A percentile compares a stretch with the other conserved stretches of the same genome.
These are phyloP conservation scores for Drosophila incognita DNA, from an alignment of 2,888 invertebrate species.

Conservation along the genomic window DNA sequence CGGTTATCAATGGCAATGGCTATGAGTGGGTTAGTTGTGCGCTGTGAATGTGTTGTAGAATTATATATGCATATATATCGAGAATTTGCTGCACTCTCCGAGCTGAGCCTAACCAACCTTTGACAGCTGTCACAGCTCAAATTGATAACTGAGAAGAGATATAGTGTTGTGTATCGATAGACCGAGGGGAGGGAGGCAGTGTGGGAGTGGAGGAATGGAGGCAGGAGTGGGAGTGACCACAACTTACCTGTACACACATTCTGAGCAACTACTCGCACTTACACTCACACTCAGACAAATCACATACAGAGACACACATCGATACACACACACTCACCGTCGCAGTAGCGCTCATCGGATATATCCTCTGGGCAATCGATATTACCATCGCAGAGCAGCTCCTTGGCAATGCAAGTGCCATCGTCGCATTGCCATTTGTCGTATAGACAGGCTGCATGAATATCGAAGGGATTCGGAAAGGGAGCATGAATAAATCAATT, in stretches of 20 bases:
- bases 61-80: not conserved
- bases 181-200: not conserved
- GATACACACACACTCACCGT: conserved; percentile 75
- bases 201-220: not conserved
- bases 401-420: conserved; percentile 88
- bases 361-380: conserved; percentile 90
- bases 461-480: not conserved
- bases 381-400: conserved; percentile 88
- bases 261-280: conserved; percentile 15
- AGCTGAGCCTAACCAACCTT: conserved; percentile 7
- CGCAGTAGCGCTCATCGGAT: conserved; percentile 90
- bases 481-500: not conserved
- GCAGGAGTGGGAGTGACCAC: not conserved
- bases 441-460: conserved; percentile 87
- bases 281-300: conserved; percentile 6
- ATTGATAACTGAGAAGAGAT: conserved; percentile 32
- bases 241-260: conserved; percentile 35
- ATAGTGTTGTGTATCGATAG: conserved; percentile 29
- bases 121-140: conserved; percentile 13
- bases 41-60: not conserved
- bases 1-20: conserved; percentile 15
- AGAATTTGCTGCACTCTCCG: not conserved
- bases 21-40: conserved; percentile 9
- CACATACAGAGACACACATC: not conserved
- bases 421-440: conserved; percentile 91